Conservation (phyloP, 1,140 invertebrate genomes). For the Drosophila sp. region DNA sequence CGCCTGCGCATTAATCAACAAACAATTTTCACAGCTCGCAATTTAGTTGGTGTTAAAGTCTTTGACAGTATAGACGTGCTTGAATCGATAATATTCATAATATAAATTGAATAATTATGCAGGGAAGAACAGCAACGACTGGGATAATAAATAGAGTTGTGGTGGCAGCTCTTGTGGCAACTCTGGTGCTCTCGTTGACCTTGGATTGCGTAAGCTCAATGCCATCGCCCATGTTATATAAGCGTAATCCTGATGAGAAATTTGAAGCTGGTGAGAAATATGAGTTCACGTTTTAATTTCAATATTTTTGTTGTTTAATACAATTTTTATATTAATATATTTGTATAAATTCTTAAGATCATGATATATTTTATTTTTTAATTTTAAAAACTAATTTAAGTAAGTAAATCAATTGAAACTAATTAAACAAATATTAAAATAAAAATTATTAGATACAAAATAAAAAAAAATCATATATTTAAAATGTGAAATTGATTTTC, state of each 20-base stretch:
- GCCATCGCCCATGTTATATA: conserved; percentile 75
- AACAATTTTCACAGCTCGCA: neutral
- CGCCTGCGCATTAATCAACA: neutral
- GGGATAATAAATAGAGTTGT: neutral
- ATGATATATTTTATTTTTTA: too few species aligned
- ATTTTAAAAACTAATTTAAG: too few species aligned
- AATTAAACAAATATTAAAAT: too few species aligned
- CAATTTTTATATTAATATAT: too few species aligned
- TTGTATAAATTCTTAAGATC: too few species aligned
- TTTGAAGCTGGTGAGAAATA: conserved; percentile 70
- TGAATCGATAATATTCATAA: neutral
- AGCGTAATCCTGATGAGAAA: conserved; percentile 80
- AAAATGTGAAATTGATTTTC: too few species aligned
- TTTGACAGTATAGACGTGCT: conserved; percentile 25
- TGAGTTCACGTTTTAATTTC: too few species aligned
- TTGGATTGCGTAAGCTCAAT: conserved; percentile 37
- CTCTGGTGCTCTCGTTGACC: conserved; percentile 10
- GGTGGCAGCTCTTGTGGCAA: conserved; percentile 15
- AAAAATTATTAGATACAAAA: too few species aligned
- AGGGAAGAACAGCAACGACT: neutral
- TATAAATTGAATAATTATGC: neutral
- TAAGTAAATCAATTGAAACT: too few species aligned
- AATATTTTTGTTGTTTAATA: too few species aligned
- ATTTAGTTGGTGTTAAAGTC: neutral
- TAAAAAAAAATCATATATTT: too few species aligned